Percentiles rank a stretch among this genome's conserved stretches.
These are phyloP conservation scores for Serrognathus titanus DNA, from an alignment of 2,888 invertebrate genomes.

Conservation along the genomic window DNA sequence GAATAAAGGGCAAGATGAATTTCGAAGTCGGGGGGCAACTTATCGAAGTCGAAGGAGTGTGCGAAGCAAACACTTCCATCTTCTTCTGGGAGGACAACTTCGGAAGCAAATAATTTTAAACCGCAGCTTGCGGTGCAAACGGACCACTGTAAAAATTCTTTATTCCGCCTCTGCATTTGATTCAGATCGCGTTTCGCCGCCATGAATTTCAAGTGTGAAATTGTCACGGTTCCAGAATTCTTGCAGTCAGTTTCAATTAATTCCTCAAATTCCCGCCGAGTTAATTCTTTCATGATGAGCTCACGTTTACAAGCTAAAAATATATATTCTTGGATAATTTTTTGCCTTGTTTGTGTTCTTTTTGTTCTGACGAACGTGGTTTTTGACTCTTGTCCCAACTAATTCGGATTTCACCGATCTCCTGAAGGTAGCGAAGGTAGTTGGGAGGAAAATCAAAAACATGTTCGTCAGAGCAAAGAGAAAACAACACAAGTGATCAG, in stretches of 20 bases:
- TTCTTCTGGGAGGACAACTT: slow-evolving; percentile 29
- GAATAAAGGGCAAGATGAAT: slow-evolving; percentile 50
- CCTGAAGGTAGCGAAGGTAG: too few species aligned
- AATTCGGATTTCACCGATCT: neutral
- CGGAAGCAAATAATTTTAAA: slow-evolving; percentile 35
- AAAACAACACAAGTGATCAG: too few species aligned
- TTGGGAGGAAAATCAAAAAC: too few species aligned
- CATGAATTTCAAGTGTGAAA: slow-evolving; percentile 21
- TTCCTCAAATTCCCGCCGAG: slow-evolving; percentile 18
- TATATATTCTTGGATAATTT: neutral
- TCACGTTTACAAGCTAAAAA: slow-evolving; percentile 27
- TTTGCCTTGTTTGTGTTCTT: too few species aligned
- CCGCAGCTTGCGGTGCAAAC: slow-evolving; percentile 38
- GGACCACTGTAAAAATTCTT: slow-evolving; percentile 38
- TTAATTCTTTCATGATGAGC: slow-evolving; percentile 25
- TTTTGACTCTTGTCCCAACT: neutral
- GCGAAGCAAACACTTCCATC: slow-evolving; percentile 34
- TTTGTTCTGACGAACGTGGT: too few species aligned
- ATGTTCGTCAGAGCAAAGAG: too few species aligned
- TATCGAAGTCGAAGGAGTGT: slow-evolving; percentile 36
- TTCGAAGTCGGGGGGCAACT: slow-evolving; percentile 42
- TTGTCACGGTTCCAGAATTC: slow-evolving; percentile 19
- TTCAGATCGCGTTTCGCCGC: slow-evolving; percentile 13
- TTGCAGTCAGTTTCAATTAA: neutral
- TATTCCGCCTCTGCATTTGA: neutral